phyloP scores from a whole-genome alignment of 1,140 invertebrate species.

The Macrosteles quadrilineatus region DNA sequence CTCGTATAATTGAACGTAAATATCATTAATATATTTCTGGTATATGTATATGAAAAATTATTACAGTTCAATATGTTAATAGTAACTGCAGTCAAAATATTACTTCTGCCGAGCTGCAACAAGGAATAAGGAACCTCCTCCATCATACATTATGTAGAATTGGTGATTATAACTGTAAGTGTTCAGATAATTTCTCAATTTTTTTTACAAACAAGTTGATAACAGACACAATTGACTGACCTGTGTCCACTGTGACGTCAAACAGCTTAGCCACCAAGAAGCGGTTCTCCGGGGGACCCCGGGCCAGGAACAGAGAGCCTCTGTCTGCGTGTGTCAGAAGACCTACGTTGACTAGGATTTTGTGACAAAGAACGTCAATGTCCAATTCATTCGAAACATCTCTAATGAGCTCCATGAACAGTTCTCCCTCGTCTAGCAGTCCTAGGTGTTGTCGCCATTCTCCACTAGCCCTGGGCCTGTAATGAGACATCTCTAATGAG shows the following conservation, averaged over 20 bases:
- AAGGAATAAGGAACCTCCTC: too few relatives aligned
- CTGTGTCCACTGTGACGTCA: constrained; percentile 86
- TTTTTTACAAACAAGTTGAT: too few relatives aligned
- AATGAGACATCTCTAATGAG: constrained; percentile 71
- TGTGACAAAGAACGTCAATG: constrained; percentile 90
- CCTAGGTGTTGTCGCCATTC: constrained; percentile 57
- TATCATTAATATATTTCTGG: too few relatives aligned
- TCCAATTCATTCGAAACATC: constrained; percentile 93
- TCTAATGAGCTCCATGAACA: constrained; percentile 91
- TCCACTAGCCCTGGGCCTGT: constrained; percentile 36
- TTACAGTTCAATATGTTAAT: too few relatives aligned
- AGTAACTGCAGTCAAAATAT: too few relatives aligned
- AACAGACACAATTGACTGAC: constrained; percentile 53
- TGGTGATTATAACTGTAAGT: too few relatives aligned
- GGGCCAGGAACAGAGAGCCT: constrained; percentile 83
- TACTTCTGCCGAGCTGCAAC: too few relatives aligned
- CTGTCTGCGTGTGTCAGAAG: constrained; percentile 84
- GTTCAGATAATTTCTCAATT: too few relatives aligned
- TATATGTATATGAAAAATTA: too few relatives aligned
- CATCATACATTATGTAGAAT: too few relatives aligned
- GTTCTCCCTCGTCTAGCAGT: constrained; percentile 73
- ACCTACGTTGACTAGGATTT: constrained; percentile 90
- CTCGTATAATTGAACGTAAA: too few relatives aligned
- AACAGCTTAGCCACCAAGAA: constrained; percentile 89
- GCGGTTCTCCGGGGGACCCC: constrained; percentile 70